phyloP scores from a whole-genome alignment of 2,113 vertebrate genomes.

The Gulo gulo region DNA sequence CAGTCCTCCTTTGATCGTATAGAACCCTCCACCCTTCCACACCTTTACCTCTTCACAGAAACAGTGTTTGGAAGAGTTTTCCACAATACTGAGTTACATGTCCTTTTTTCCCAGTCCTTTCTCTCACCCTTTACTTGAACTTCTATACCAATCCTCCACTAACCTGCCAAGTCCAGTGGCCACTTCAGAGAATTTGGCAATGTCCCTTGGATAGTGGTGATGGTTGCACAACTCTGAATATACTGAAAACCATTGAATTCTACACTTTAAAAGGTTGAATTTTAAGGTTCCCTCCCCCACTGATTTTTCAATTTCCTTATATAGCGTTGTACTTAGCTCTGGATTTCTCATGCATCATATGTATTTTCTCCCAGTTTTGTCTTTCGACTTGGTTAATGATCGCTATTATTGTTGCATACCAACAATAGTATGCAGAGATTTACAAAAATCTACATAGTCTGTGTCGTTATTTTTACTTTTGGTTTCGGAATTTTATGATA shows the following conservation, averaged over 20 bases:
- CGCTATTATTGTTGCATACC: background rate
- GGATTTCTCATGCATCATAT: background rate
- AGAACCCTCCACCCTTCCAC: too few species aligned
- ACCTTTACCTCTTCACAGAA: background rate
- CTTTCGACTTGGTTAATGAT: background rate
- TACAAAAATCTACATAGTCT: background rate
- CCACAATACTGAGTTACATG: background rate
- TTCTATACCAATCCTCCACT: background rate
- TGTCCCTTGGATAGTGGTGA: background rate
- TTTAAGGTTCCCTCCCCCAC: background rate
- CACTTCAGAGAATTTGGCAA: background rate
- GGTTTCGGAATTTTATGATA: background rate
- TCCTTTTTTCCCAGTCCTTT: background rate
- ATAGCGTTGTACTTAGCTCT: background rate
- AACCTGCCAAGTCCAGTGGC: background rate
- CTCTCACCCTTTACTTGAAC: background rate
- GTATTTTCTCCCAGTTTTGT: background rate
- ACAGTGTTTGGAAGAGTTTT: background rate
- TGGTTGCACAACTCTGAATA: background rate
- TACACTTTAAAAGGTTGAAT: background rate
- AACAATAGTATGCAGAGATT: background rate
- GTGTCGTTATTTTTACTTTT: background rate
- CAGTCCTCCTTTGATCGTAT: background rate
- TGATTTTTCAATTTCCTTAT: background rate
- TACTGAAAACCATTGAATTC: background rate